Percentiles rank a stretch among this genome's conserved stretches.
These are phyloP conservation scores for Oreochromis aureus DNA, from an alignment of 2,113 vertebrate genomes.

Conservation along the genomic window DNA sequence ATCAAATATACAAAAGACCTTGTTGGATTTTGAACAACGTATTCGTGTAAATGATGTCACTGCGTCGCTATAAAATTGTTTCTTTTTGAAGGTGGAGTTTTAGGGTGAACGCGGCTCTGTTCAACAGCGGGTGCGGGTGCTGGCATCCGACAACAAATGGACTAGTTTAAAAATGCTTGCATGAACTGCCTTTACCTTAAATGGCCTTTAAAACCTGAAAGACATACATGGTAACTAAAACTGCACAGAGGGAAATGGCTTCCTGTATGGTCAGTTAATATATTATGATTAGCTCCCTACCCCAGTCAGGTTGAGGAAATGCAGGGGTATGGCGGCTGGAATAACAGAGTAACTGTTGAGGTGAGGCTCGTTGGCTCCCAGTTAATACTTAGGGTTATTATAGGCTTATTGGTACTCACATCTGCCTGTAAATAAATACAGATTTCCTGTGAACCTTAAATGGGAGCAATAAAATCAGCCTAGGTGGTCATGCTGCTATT, in stretches of 20 bases:
- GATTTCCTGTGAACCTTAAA: conserved; percentile 40
- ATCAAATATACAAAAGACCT: conserved; percentile 96
- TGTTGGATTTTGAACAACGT: conserved; percentile 91
- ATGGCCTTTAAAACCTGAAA: conserved; percentile 52
- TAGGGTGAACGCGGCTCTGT: conserved; percentile 47
- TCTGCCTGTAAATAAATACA: conserved; percentile 42
- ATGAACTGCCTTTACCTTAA: conserved; percentile 47
- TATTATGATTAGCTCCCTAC: conserved; percentile 56
- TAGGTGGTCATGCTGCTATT: conserved; percentile 9
- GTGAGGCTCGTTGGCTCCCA: conserved; percentile 1
- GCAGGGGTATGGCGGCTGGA: conserved; percentile 9
- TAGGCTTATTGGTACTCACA: conserved; percentile 39
- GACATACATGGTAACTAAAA: conserved; percentile 24
- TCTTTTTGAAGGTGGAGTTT: conserved; percentile 55
- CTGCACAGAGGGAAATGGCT: conserved; percentile 33
- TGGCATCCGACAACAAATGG: conserved; percentile 37
- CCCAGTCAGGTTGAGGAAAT: conserved; percentile 40
- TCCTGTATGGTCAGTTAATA: conserved; percentile 58
- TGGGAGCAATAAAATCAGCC: conserved; percentile 30
- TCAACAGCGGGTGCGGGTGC: conserved; percentile 19
- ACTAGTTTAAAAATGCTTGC: conserved; percentile 25
- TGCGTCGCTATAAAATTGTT: conserved; percentile 57
- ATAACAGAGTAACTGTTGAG: conserved; percentile 54
- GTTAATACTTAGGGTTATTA: conserved; percentile 50
- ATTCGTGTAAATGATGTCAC: conserved; percentile 94